These are phyloP conservation scores for Drosophila orena DNA, from an alignment of 1,140 invertebrate species.

Conservation along the genomic window DNA sequence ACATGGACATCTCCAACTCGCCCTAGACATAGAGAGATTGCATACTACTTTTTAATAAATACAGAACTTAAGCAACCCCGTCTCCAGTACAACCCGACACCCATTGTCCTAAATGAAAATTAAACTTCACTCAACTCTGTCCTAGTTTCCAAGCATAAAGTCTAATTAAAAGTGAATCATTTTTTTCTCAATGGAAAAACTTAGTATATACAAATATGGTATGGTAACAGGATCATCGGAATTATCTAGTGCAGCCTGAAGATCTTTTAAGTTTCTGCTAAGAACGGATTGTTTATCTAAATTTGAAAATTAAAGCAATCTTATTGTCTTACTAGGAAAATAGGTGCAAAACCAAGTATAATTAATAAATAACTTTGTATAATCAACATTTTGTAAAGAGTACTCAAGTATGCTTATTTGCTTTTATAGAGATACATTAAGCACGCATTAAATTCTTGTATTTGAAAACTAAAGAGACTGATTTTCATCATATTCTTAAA, in stretches of 20 bases:
- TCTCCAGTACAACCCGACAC: constrained; percentile 19
- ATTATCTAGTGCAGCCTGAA: too few species aligned
- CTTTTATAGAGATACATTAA: not conserved
- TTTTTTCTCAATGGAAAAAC: constrained; percentile 33
- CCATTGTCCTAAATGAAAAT: constrained; percentile 16
- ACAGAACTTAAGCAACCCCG: constrained; percentile 31
- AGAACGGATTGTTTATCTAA: too few species aligned
- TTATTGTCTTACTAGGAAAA: too few species aligned
- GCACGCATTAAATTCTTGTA: not conserved
- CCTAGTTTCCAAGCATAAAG: constrained; percentile 56
- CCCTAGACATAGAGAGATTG: constrained; percentile 55
- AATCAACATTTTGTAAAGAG: not conserved
- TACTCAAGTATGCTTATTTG: too few species aligned
- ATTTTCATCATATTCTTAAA: not conserved
- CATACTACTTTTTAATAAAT: constrained; percentile 36
- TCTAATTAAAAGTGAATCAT: constrained; percentile 21
- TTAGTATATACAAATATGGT: constrained; percentile 29
- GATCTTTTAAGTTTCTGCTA: too few species aligned
- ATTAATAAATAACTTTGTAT: too few species aligned
- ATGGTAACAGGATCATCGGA: not conserved
- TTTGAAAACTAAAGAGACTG: not conserved
- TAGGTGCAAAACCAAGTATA: too few species aligned
- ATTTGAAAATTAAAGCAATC: too few species aligned
- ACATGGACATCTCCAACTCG: constrained; percentile 87
- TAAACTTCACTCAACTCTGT: constrained; percentile 14